Evolutionary conservation across 2,113 vertebrate species (phyloP).

Genomic region (Malurus elegans): DNA sequence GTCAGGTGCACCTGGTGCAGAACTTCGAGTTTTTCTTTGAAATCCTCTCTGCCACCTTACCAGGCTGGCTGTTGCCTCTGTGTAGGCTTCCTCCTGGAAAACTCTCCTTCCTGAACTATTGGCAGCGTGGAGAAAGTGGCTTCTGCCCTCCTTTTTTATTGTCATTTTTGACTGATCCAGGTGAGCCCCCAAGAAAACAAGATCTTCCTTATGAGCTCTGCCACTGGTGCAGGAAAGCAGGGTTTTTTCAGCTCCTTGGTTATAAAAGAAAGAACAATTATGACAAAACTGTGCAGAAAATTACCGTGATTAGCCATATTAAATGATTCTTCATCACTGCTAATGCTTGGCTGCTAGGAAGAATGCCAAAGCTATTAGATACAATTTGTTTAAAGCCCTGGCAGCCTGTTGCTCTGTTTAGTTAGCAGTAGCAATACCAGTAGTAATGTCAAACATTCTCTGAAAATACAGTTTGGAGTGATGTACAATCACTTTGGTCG

Average conservation of each 20-base stretch:
- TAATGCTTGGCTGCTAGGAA: constrained; percentile 46
- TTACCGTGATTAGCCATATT: neutral
- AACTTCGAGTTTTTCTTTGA: neutral
- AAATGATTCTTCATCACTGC: constrained; percentile 33
- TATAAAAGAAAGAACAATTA: neutral
- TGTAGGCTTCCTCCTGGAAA: neutral
- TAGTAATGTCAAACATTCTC: constrained; percentile 1
- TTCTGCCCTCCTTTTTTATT: neutral
- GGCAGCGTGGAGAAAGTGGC: neutral
- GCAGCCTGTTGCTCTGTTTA: constrained; percentile 41
- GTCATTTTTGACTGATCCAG: neutral
- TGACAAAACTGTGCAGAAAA: neutral
- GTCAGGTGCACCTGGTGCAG: neutral
- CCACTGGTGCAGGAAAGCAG: neutral
- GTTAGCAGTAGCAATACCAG: constrained; percentile 17
- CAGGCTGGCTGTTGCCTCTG: neutral
- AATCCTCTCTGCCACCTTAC: neutral
- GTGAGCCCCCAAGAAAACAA: neutral
- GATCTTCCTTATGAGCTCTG: neutral
- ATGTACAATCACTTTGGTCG: neutral
- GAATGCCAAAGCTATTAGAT: constrained; percentile 50
- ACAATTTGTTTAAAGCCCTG: constrained; percentile 51
- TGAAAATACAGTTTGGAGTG: neutral
- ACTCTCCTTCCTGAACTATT: neutral
- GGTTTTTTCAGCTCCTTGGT: neutral